A percentile compares a stretch with the other conserved stretches of the same genome.
These are phyloP conservation scores for Caenorhabditis japonica DNA, from an alignment of 2,888 invertebrate species.

Conservation along the genomic window DNA sequence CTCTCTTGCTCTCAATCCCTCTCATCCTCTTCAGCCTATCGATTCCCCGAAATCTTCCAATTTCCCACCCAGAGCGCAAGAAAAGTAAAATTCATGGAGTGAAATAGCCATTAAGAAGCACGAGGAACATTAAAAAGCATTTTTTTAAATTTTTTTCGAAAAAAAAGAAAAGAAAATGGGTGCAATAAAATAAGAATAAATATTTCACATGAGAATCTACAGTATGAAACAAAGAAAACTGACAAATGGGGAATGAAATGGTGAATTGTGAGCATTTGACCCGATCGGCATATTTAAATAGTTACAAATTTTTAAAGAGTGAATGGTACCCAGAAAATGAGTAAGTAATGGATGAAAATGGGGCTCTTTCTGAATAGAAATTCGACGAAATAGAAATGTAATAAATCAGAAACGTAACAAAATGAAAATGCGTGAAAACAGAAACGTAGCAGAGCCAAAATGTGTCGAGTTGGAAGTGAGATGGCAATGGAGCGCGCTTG, in stretches of 20 bases:
- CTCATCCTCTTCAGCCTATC: conserved; percentile 37
- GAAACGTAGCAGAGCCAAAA: no score
- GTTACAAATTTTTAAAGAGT: conserved; percentile 6
- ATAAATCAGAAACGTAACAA: no score
- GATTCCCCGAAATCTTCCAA: conserved; percentile 20
- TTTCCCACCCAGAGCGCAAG: no score
- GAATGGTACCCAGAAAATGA: conserved; percentile 17
- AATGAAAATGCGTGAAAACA: no score
- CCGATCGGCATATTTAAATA: conserved; percentile 34
- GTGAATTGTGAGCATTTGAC: conserved; percentile 22
- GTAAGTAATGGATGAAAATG: no score
- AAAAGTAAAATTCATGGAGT: conserved; percentile 42
- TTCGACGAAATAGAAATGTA: no score
- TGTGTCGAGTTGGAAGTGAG: no score
- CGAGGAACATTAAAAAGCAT: not conserved
- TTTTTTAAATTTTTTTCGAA: not conserved
- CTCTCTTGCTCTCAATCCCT: conserved; percentile 18
- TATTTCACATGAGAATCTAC: conserved; percentile 21
- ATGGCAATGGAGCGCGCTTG: no score
- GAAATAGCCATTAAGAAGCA: conserved; percentile 26
- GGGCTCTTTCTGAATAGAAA: no score
- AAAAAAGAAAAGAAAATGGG: not conserved
- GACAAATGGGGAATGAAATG: conserved; percentile 2
- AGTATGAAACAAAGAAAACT: conserved; percentile 16
- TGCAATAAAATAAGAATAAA: conserved; percentile 5